Conservation (phyloP, 1,140 invertebrate genomes). For the Ceratosolen solmsi region DNA sequence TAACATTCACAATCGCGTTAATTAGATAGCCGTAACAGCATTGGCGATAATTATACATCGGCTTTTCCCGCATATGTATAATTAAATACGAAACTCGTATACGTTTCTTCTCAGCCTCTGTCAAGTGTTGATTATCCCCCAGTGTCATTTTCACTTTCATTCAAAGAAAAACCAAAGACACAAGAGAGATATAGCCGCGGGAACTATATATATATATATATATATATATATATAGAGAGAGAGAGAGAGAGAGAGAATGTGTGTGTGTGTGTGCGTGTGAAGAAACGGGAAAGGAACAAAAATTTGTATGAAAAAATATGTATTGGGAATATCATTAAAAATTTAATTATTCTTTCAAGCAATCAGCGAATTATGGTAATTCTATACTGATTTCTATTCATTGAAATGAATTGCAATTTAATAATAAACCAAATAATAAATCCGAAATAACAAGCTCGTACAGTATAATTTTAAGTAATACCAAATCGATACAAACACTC, state of each 20-base stretch:
- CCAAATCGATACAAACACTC: too few relatives aligned
- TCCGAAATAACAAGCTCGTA: too few relatives aligned
- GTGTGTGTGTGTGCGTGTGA: too few relatives aligned
- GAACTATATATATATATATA: too few relatives aligned
- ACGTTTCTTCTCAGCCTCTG: neutral
- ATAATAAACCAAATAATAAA: too few relatives aligned
- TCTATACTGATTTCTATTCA: too few relatives aligned
- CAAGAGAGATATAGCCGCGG: too few relatives aligned
- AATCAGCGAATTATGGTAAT: neutral
- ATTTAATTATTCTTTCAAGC: neutral
- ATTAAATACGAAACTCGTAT: slow-evolving; percentile 53
- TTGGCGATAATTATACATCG: slow-evolving; percentile 53
- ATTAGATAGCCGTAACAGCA: slow-evolving; percentile 58
- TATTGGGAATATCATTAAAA: neutral
- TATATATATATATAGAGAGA: too few relatives aligned
- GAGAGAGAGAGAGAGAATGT: too few relatives aligned
- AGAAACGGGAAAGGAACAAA: neutral
- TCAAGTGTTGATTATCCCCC: neutral
- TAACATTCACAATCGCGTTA: slow-evolving; percentile 57
- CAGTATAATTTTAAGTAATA: too few relatives aligned
- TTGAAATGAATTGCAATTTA: too few relatives aligned
- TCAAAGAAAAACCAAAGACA: neutral
- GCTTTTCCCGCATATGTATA: slow-evolving; percentile 53
- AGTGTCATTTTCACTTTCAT: neutral
- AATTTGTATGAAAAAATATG: neutral